A percentile compares a stretch with the other conserved stretches of the same genome.
Evolutionary conservation across 2,888 invertebrate species (phyloP).

Genomic region (Hydropsyche betteni): DNA sequence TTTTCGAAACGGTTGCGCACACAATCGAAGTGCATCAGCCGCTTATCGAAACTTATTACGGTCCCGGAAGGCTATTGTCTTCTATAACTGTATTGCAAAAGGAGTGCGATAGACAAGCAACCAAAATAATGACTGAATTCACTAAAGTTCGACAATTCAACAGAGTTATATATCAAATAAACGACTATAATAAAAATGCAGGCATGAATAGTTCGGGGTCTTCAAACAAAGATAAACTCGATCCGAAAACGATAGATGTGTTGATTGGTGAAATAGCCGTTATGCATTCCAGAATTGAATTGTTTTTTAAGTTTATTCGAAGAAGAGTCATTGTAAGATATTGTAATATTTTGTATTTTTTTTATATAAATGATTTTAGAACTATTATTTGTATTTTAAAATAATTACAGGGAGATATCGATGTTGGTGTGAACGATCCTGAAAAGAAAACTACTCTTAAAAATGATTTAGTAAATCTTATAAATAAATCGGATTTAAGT

Average conservation of each 20-base stretch:
- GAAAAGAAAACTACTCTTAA: slow-evolving; percentile 62
- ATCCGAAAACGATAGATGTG: slow-evolving; percentile 87
- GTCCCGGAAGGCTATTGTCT: slow-evolving; percentile 76
- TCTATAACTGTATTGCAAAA: slow-evolving; percentile 78
- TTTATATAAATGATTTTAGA: slow-evolving; percentile 21
- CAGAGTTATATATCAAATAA: slow-evolving; percentile 71
- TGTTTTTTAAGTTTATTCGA: slow-evolving; percentile 89
- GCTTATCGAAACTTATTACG: slow-evolving; percentile 88
- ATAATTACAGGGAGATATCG: slow-evolving; percentile 68
- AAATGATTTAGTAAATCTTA: slow-evolving; percentile 70
- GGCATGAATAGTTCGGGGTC: slow-evolving; percentile 57
- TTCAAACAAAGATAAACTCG: slow-evolving; percentile 67
- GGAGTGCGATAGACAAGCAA: slow-evolving; percentile 77
- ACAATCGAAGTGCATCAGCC: slow-evolving; percentile 89
- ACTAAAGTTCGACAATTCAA: slow-evolving; percentile 72
- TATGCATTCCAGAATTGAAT: slow-evolving; percentile 88
- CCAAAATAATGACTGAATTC: slow-evolving; percentile 76
- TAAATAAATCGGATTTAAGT: slow-evolving; percentile 77
- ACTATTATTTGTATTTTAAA: slow-evolving; percentile 39
- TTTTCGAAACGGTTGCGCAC: slow-evolving; percentile 87
- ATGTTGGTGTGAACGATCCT: slow-evolving; percentile 66
- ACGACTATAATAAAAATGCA: slow-evolving; percentile 65
- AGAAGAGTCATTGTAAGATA: slow-evolving; percentile 74
- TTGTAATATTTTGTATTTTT: slow-evolving; percentile 2
- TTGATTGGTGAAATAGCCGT: slow-evolving; percentile 90